Conservation (phyloP, 2,888 invertebrate species). For the Tachina lurida region DNA sequence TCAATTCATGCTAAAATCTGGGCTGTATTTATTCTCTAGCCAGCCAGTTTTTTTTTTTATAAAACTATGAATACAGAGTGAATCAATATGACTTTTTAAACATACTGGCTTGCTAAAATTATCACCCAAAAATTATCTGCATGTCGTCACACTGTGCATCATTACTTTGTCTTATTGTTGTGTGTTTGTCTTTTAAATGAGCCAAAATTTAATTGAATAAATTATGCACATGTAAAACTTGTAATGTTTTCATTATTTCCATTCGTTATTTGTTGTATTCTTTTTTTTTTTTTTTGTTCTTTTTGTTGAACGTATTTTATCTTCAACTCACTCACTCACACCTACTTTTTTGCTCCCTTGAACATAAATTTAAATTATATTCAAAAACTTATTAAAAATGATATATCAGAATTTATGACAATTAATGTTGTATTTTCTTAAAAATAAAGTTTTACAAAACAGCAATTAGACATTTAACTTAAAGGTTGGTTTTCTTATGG, state of each 20-base stretch:
- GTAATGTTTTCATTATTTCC: conserved; percentile 41
- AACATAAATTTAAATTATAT: conserved; percentile 53
- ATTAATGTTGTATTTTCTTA: conserved; percentile 28
- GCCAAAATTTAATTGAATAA: conserved; percentile 70
- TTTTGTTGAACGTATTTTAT: conserved; percentile 38
- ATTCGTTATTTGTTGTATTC: conserved; percentile 29
- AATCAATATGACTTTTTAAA: too few relatives aligned
- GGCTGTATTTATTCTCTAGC: too few relatives aligned
- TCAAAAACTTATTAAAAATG: conserved; percentile 41
- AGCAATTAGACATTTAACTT: conserved; percentile 55
- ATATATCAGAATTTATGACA: conserved; percentile 50
- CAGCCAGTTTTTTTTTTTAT: too few relatives aligned
- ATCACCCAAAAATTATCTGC: background rate
- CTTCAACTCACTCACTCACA: conserved; percentile 51
- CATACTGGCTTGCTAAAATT: too few relatives aligned
- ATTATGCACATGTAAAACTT: conserved; percentile 68
- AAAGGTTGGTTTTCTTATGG: conserved; percentile 31
- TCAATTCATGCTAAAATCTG: too few relatives aligned
- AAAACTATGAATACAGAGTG: too few relatives aligned
- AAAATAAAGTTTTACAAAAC: conserved; percentile 41
- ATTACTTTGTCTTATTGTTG: conserved; percentile 25
- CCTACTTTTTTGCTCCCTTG: conserved; percentile 8
- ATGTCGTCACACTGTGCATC: conserved; percentile 9
- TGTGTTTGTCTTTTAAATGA: conserved; percentile 70
- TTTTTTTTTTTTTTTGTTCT: background rate